Base-by-base conservation (phyloP, 2,888 invertebrate species). In the Dryadula phaetusa region DNA sequence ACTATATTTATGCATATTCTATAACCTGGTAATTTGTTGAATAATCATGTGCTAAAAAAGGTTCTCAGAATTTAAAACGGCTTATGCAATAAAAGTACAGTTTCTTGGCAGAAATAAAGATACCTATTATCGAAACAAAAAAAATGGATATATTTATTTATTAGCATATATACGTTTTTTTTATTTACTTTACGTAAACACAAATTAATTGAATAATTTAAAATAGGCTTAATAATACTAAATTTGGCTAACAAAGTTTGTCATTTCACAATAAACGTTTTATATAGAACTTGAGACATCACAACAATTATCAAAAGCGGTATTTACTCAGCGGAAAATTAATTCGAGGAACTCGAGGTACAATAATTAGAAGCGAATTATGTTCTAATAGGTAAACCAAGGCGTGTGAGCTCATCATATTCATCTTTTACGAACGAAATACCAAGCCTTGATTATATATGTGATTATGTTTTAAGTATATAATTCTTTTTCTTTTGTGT, bases 351-450 rank as follows among this genome's bases (percentile, higher is more conserved):
- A 40, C 40, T 56, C 16, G 14, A 56, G 14, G 40, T 40, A 22
- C 18, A 52, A 22, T 34, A 22, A 56, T 56, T 56, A 56, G 20
- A 32, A 25, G n/a, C n/a, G 22, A 56, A 56, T 56, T 56, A 56
- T 22, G 16, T 52, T 56, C 40, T 60, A 60, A 60, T 60, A 44
- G 14, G 44, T 25, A 60, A 32, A 18, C n/a, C 16, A 46, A 44
- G 25, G 28, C 28, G 32, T 60, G 44, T 44, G 60, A 44, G 42
- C 28, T 60, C 28, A 18, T 60, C 16, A 16, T 4, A 4, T 46
- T 18, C 18, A 46, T 28, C 18, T 8, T 28, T 18, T 42, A 18
- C 22, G 18, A 7, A 28, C 7, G 40, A 40, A 32, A 40, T 56
- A 40, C 22, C 16, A 56, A 20, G 28, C 18, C 28, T 7, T 46